Conservation (phyloP, 2,797 vertebrate genomes). For the Numenius phaeopus region DNA sequence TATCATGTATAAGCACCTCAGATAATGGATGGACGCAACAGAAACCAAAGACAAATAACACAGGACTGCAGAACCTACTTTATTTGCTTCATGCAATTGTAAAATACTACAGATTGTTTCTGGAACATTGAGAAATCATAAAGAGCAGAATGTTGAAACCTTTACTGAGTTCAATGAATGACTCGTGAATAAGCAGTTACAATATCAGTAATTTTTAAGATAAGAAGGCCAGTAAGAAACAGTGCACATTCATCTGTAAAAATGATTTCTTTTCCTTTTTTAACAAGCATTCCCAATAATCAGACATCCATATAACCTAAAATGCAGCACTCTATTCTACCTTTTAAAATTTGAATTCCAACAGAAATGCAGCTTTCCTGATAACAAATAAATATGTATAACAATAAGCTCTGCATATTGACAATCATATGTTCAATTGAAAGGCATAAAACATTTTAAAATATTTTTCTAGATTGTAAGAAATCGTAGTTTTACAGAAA, state of each 20-base stretch:
- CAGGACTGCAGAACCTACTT: background rate
- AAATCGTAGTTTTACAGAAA: background rate
- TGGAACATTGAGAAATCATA: background rate
- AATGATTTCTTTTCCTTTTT: background rate
- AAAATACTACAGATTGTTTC: background rate
- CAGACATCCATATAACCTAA: background rate
- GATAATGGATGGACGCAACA: background rate
- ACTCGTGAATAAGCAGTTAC: background rate
- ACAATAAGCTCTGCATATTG: background rate
- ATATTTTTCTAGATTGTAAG: background rate
- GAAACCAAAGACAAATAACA: background rate
- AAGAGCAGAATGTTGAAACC: background rate
- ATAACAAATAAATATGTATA: background rate
- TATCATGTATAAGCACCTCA: background rate
- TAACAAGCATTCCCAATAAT: background rate
- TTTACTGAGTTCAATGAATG: background rate
- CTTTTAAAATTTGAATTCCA: background rate
- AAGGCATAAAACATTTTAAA: background rate
- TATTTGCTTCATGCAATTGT: background rate
- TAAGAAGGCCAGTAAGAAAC: background rate
- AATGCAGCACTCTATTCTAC: background rate
- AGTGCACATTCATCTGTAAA: background rate
- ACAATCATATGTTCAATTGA: background rate
- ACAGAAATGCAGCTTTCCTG: background rate
- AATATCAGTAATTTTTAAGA: background rate